Conservation (phyloP, 1,140 invertebrate species). For the Ceratosolen fusciceps region DNA sequence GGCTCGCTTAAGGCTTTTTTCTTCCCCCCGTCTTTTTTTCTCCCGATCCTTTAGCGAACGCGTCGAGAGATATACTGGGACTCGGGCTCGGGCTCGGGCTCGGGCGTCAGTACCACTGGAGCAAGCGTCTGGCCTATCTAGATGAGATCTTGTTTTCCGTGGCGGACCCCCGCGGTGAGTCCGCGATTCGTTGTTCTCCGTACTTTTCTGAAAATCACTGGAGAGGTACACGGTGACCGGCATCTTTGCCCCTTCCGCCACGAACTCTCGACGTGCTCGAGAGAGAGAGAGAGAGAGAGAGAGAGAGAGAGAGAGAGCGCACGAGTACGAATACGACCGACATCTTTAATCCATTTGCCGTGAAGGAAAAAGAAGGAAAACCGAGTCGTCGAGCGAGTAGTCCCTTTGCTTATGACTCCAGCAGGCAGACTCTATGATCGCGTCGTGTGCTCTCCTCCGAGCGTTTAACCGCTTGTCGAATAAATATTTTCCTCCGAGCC, state of each 20-base stretch:
- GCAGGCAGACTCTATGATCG: slow-evolving; percentile 8
- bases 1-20: slow-evolving; percentile 37
- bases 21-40: slow-evolving; percentile 42
- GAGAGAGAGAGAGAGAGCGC: too few species aligned
- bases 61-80: slow-evolving; percentile 5
- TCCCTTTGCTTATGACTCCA: background rate
- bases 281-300: too few species aligned
- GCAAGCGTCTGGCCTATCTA: slow-evolving; percentile 60
- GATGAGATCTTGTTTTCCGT: slow-evolving; percentile 69
- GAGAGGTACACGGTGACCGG: slow-evolving; percentile 45
- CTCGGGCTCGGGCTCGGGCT: too few species aligned
- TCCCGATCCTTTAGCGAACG: slow-evolving; percentile 20
- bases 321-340: background rate
- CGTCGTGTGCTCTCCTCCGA: background rate
- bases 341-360: slow-evolving; percentile 28
- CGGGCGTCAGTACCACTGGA: slow-evolving; percentile 28
- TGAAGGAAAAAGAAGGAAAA: slow-evolving; percentile 16
- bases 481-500: background rate
- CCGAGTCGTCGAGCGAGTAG: too few species aligned
- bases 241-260: slow-evolving; percentile 12
- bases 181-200: slow-evolving; percentile 63
- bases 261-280: too few species aligned
- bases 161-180: slow-evolving; percentile 60
- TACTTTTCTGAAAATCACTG: slow-evolving; percentile 60
- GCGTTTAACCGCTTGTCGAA: background rate